Evolutionary conservation across 2,797 vertebrate genomes (phyloP).

Genomic region (Acanthopagrus latus): DNA sequence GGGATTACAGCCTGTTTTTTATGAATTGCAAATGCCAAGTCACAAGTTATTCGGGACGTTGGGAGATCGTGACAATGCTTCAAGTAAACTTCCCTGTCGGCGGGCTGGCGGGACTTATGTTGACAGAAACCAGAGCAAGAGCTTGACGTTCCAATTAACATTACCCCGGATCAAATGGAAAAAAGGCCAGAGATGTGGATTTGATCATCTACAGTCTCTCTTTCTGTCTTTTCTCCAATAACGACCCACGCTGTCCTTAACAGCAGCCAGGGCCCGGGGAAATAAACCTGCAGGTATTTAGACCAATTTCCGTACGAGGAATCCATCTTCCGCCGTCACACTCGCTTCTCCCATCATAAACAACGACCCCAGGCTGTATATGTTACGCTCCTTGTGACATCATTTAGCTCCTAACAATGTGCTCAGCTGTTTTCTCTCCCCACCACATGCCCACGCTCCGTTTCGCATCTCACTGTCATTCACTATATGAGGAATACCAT

Average conservation of each 20-base stretch:
- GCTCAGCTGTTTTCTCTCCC: constrained; percentile 51
- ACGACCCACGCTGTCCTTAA: constrained; percentile 57
- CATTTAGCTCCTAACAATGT: constrained; percentile 71
- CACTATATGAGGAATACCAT: constrained; percentile 38
- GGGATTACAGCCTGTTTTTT: constrained; percentile 61
- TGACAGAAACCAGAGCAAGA: constrained; percentile 26
- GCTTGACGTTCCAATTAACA: constrained; percentile 54
- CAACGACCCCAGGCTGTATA: constrained; percentile 72
- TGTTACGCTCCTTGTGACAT: constrained; percentile 67
- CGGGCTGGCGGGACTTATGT: constrained; percentile 15
- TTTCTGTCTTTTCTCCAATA: constrained; percentile 47
- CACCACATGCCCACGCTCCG: constrained; percentile 17
- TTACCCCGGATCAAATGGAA: constrained; percentile 56
- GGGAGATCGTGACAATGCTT: constrained; percentile 17
- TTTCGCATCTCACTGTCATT: constrained; percentile 39
- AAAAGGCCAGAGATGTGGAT: constrained; percentile 56
- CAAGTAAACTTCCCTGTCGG: constrained; percentile 33
- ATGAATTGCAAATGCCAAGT: constrained; percentile 68
- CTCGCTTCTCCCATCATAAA: constrained; percentile 68
- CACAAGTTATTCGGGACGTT: constrained; percentile 40
- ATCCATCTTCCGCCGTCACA: constrained; percentile 78
- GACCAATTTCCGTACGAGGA: constrained; percentile 74
- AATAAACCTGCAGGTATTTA: constrained; percentile 73
- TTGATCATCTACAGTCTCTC: constrained; percentile 65
- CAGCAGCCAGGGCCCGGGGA: constrained; percentile 52